Conservation (phyloP, 92 coral and sea anemone species). For the Porites divaricata region DNA sequence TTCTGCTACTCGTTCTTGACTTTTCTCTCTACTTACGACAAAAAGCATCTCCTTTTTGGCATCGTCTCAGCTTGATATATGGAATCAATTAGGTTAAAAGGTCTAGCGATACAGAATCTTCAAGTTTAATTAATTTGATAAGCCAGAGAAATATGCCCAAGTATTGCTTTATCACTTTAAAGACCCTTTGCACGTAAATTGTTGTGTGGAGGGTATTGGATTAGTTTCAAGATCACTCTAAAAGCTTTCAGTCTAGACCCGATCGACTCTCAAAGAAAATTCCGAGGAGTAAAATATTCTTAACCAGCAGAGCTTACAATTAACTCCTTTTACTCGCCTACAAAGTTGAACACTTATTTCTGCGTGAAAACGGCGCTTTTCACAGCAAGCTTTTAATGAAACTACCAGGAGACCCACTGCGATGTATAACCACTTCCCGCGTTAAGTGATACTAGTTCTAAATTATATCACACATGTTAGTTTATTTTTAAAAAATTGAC, state of each 20-base stretch:
- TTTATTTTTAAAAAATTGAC: slow-evolving; percentile 10
- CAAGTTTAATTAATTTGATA: slow-evolving; percentile 1
- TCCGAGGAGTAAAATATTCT: not conserved
- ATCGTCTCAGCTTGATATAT: slow-evolving; percentile 5
- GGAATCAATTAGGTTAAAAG: not conserved
- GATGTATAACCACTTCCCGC: not conserved
- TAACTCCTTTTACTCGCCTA: slow-evolving; percentile 7
- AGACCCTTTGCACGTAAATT: not conserved
- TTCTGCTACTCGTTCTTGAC: too few species aligned
- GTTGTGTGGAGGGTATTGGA: not conserved
- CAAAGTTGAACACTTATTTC: slow-evolving; percentile 22
- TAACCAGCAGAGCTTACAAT: not conserved
- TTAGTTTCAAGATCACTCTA: slow-evolving; percentile 5
- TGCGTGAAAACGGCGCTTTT: not conserved
- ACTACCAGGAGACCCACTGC: not conserved
- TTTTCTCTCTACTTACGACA: not conserved
- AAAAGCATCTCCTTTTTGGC: slow-evolving; percentile 2
- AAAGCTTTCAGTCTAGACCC: not conserved
- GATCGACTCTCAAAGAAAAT: not conserved
- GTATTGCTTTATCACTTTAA: not conserved
- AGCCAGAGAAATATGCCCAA: not conserved
- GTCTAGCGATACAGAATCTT: not conserved
- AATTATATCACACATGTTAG: slow-evolving; percentile 7
- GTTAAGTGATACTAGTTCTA: slow-evolving; percentile 17
- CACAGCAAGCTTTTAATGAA: slow-evolving; percentile 32